Evolutionary conservation across 2,888 invertebrate genomes (phyloP), one percentile per base, ranked within the genome.

Genomic region (Xestia rhomboidea): DNA sequence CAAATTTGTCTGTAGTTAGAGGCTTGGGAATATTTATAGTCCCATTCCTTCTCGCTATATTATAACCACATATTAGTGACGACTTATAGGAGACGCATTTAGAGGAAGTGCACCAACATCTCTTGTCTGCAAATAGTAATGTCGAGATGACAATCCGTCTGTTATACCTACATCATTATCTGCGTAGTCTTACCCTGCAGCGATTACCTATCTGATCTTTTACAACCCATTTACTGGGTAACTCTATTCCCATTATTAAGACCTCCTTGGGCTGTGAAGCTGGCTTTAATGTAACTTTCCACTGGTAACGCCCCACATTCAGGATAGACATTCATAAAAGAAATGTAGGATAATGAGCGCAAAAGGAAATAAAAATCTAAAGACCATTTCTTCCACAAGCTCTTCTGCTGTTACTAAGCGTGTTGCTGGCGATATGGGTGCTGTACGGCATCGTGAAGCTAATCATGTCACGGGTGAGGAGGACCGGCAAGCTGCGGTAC

Each of bases 401-500:
- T 80, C 89, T 96, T 7, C 93, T 96, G 34, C 92, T 96, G 1
- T 89, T 96, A 5, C 86, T 96, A 83, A 95, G 94, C 13, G 79
- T 93, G 13, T 86, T 96, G 83, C 72, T 93, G 30, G 92, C 93
- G 69, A 86, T 91, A 89, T 96, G 96, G 96, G 86, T 96, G 77
- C 89, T 96, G 77, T 95, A 96, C 86, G 95, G 95, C 3, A 84
- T 95, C 64, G 89, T 92, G 27, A 93, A 92, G 87, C 90, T 96
- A 79, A 92, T 96, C 74, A 94, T 96, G 95, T 96, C 96, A 0
- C 92, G 95, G 15, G 93, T 96, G 51, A 91, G 94, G 57, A 90
- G 92, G 71, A 96, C 96, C 0, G 96, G 96, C 74, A 96, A 96
- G 83, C 92, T 96, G 74, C 93, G 96, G 7, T 96, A 96, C 77